A percentile compares a stretch with the other conserved stretches of the same genome.
Conservation (phyloP, 2,797 vertebrate genomes). For the Sandelia bainsii region DNA sequence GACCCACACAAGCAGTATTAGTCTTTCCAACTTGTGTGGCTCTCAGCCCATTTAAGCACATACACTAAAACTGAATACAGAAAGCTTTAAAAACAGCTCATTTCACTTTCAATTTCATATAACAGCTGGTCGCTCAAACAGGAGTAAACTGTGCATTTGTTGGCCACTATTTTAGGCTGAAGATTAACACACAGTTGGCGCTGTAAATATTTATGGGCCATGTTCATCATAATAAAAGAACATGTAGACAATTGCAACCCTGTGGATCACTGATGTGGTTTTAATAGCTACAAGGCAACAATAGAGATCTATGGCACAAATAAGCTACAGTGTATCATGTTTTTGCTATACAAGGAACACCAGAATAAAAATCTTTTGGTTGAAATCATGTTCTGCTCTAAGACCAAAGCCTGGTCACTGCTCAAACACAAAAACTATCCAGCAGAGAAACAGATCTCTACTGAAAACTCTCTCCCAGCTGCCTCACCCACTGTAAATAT, state of each 20-base stretch:
- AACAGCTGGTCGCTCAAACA: background rate
- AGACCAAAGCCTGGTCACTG: conserved; percentile 31
- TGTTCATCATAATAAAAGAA: background rate
- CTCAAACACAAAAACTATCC: conserved; percentile 33
- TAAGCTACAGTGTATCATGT: background rate
- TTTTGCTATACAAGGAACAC: background rate
- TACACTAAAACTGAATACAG: background rate
- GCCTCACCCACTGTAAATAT: conserved; percentile 75
- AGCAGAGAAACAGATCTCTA: conserved; percentile 43
- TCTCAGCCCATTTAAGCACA: background rate
- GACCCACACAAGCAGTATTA: too few relatives aligned
- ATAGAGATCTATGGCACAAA: background rate
- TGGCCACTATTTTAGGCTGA: background rate
- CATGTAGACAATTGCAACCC: background rate
- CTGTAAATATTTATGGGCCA: background rate
- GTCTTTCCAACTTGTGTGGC: background rate
- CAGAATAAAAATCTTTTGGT: background rate
- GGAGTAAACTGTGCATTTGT: background rate
- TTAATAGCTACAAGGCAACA: background rate
- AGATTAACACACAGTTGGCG: conserved; percentile 5
- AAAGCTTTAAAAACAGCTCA: background rate
- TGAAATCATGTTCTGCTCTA: conserved; percentile 10
- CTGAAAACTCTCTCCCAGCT: conserved; percentile 38
- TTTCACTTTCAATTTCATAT: background rate
- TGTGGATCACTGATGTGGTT: background rate